These are phyloP conservation scores for Chorisops tibialis DNA, from an alignment of 2,888 invertebrate genomes.

Conservation along the genomic window DNA sequence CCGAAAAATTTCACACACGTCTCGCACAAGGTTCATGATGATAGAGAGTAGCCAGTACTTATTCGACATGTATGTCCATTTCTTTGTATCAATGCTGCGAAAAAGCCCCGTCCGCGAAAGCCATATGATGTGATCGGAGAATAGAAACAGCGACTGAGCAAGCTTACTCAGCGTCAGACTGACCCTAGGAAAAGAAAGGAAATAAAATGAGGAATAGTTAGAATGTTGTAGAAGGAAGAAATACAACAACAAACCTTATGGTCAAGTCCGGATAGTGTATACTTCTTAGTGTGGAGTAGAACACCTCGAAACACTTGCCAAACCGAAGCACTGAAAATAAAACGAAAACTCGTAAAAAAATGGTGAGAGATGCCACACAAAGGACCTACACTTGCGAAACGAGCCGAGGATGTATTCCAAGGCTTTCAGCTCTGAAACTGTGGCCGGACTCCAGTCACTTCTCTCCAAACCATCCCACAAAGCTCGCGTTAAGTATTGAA, in stretches of 20 bases:
- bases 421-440: conserved; percentile 72
- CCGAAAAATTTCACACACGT: conserved; percentile 77
- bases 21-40: conserved; percentile 73
- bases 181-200: too few relatives aligned
- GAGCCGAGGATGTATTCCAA: conserved; percentile 80
- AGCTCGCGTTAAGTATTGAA: conserved; percentile 78
- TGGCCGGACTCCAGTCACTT: conserved; percentile 58
- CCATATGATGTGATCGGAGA: conserved; percentile 87
- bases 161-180: conserved; percentile 77
- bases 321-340: conserved; percentile 81
- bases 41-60: conserved; percentile 84
- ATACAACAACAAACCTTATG: too few relatives aligned
- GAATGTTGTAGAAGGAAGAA: too few relatives aligned
- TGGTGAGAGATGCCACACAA: too few relatives aligned
- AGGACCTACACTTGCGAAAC: conserved; percentile 76
- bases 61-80: conserved; percentile 71
- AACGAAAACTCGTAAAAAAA: too few relatives aligned
- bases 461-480: conserved; percentile 72
- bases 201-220: too few relatives aligned
- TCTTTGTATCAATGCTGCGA: conserved; percentile 64
- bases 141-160: conserved; percentile 71
- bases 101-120: conserved; percentile 69
- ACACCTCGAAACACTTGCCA: conserved; percentile 78
- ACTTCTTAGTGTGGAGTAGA: conserved; percentile 70
- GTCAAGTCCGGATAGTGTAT: conserved; percentile 70